Conservation (phyloP, 2,888 invertebrate genomes). For the Lycophotia porphyrea region DNA sequence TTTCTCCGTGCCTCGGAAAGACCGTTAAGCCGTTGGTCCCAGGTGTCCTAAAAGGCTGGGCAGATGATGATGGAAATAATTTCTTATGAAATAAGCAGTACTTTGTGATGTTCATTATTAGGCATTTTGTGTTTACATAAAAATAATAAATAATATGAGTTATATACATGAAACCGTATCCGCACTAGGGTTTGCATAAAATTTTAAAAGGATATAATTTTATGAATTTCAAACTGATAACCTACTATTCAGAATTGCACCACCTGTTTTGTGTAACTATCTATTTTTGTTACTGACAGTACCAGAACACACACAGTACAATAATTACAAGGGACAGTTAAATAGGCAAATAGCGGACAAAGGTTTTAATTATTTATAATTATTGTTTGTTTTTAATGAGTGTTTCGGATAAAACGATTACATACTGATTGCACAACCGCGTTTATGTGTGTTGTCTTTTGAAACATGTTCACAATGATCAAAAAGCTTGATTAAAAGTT, state of each 20-base stretch:
- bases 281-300: neutral
- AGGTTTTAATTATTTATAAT: slow-evolving; percentile 24
- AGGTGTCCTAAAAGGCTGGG: too few relatives aligned
- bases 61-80: too few relatives aligned
- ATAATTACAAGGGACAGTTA: slow-evolving; percentile 4
- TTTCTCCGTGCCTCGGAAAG: too few relatives aligned
- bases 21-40: too few relatives aligned
- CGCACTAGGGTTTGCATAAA: too few relatives aligned
- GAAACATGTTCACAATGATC: slow-evolving; percentile 8
- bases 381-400: slow-evolving; percentile 31
- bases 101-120: too few relatives aligned
- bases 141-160: too few relatives aligned
- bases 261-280: neutral
- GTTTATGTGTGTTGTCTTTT: slow-evolving; percentile 6
- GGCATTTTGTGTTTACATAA: too few relatives aligned
- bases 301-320: slow-evolving; percentile 7
- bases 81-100: neutral
- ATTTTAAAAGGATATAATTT: neutral
- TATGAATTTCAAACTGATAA: neutral
- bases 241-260: neutral
- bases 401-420: slow-evolving; percentile 9
- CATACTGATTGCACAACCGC: slow-evolving; percentile 2
- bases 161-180: too few relatives aligned
- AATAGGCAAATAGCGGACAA: slow-evolving; percentile 9
- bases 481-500: slow-evolving; percentile 1